A percentile compares a stretch with the other conserved stretches of the same genome.
Conservation (phyloP, 2,113 vertebrate genomes). For the Saguinus imperator region DNA sequence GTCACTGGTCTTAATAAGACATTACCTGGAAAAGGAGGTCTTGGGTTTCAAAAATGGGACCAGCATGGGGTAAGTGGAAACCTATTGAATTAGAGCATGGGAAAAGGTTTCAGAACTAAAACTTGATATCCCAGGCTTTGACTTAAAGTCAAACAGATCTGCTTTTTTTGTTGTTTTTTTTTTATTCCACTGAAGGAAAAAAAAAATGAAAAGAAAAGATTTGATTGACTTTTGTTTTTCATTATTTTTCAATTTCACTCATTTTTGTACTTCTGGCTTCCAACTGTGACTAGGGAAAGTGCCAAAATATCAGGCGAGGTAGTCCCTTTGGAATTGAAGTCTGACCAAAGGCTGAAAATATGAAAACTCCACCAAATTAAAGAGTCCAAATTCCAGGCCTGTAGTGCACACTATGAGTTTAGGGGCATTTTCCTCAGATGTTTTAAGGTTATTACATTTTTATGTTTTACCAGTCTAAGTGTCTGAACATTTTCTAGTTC, state of each 20-base stretch:
- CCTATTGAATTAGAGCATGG: background rate
- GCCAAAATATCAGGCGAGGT: slow-evolving; percentile 64
- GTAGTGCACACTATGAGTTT: slow-evolving; percentile 15
- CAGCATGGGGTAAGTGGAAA: background rate
- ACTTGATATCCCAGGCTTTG: slow-evolving; percentile 6
- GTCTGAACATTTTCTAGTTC: slow-evolving; percentile 54
- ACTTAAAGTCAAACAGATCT: slow-evolving; percentile 28
- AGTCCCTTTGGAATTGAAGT: slow-evolving; percentile 50
- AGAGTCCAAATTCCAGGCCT: slow-evolving; percentile 32
- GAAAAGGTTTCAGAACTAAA: slow-evolving; percentile 32
- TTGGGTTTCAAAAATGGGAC: slow-evolving; percentile 29
- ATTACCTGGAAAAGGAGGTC: slow-evolving; percentile 9
- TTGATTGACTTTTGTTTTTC: slow-evolving; percentile 72
- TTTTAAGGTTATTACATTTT: slow-evolving; percentile 45
- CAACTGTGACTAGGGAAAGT: slow-evolving; percentile 61
- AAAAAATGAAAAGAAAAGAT: slow-evolving; percentile 3
- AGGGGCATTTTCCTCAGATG: slow-evolving; percentile 29
- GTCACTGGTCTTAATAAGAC: slow-evolving; percentile 40
- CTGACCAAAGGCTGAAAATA: slow-evolving; percentile 65
- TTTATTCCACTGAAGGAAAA: background rate
- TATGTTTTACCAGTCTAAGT: slow-evolving; percentile 38
- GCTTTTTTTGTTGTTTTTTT: background rate
- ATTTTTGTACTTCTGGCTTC: slow-evolving; percentile 68
- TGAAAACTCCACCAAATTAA: slow-evolving; percentile 64
- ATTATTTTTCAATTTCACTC: slow-evolving; percentile 74